Conservation (phyloP, 2,113 vertebrate genomes). For the Platichthys flesus region DNA sequence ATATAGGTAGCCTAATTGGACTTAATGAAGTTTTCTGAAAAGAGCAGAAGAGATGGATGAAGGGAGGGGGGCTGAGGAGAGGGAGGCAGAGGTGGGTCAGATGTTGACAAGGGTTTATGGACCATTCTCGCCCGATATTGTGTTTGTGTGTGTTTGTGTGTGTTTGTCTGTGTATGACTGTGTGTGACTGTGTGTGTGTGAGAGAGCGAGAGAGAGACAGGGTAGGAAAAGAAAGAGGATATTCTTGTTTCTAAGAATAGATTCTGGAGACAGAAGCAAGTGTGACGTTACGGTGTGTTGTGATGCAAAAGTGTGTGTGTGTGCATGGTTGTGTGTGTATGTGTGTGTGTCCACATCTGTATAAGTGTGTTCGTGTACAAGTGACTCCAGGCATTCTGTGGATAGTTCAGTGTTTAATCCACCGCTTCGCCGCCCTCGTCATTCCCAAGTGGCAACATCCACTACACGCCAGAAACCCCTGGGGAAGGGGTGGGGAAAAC, state of each 20-base stretch:
- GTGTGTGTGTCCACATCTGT: conserved; percentile 21
- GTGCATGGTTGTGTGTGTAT: conserved; percentile 28
- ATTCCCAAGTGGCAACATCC: conserved; percentile 71
- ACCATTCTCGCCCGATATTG: conserved; percentile 6
- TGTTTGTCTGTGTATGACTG: conserved; percentile 17
- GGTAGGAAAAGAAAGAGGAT: conserved; percentile 32
- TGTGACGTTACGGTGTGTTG: conserved; percentile 50
- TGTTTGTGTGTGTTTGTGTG: conserved; percentile 2
- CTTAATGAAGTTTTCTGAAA: conserved; percentile 58
- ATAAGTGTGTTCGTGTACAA: conserved; percentile 3
- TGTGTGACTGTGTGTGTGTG: background rate
- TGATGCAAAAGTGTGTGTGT: conserved; percentile 14
- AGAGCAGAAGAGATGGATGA: conserved; percentile 50
- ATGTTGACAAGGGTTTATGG: conserved; percentile 28
- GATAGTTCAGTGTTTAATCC: conserved; percentile 77
- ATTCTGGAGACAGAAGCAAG: conserved; percentile 55
- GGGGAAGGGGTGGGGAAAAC: conserved; percentile 39
- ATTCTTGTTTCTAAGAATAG: conserved; percentile 74
- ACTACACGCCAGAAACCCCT: conserved; percentile 55
- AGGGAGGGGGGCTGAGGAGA: conserved; percentile 1
- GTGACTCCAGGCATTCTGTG: conserved; percentile 52
- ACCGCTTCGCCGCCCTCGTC: conserved; percentile 68
- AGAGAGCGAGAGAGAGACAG: background rate
- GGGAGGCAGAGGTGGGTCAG: conserved; percentile 16
- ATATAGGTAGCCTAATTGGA: conserved; percentile 54